Percentiles rank a stretch among this genome's conserved stretches.
Conservation (phyloP, 2,113 vertebrate species). For the Austrofundulus limnaeus region DNA sequence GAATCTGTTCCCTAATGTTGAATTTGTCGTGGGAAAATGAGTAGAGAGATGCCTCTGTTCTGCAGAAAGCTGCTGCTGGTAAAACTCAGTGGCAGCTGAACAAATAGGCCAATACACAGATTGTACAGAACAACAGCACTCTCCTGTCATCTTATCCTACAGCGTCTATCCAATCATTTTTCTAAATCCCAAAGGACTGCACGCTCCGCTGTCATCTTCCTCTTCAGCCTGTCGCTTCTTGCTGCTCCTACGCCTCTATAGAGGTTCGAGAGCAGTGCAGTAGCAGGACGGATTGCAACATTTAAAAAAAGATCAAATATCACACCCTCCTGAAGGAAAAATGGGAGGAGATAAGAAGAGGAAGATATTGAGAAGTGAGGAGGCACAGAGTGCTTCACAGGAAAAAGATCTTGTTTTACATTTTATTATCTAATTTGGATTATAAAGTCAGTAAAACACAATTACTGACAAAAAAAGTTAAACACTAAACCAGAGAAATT, state of each 20-base stretch:
- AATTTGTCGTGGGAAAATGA: background rate
- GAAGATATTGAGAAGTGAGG: slow-evolving; percentile 31
- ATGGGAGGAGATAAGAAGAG: slow-evolving; percentile 34
- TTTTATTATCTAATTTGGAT: too few species aligned
- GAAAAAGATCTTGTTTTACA: too few species aligned
- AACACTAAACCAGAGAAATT: too few species aligned
- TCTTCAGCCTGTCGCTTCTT: slow-evolving; percentile 2
- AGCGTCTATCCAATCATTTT: slow-evolving; percentile 31
- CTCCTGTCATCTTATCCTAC: slow-evolving; percentile 35
- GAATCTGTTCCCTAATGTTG: background rate
- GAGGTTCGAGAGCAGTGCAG: slow-evolving; percentile 25
- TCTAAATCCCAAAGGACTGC: slow-evolving; percentile 16
- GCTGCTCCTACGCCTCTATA: slow-evolving; percentile 26
- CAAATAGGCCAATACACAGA: slow-evolving; percentile 41
- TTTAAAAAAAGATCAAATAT: slow-evolving; percentile 52
- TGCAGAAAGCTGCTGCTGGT: slow-evolving; percentile 3
- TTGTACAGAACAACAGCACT: slow-evolving; percentile 23
- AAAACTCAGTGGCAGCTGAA: slow-evolving; percentile 11
- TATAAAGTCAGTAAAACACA: too few species aligned
- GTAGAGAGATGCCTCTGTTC: slow-evolving; percentile 2
- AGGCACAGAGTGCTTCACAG: slow-evolving; percentile 25
- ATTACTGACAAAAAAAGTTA: too few species aligned
- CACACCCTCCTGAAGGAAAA: slow-evolving; percentile 35
- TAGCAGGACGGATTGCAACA: slow-evolving; percentile 2
- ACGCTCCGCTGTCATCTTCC: slow-evolving; percentile 12